These are phyloP conservation scores for Scleropages formosus DNA, from an alignment of 2,797 vertebrate species.

Conservation along the genomic window DNA sequence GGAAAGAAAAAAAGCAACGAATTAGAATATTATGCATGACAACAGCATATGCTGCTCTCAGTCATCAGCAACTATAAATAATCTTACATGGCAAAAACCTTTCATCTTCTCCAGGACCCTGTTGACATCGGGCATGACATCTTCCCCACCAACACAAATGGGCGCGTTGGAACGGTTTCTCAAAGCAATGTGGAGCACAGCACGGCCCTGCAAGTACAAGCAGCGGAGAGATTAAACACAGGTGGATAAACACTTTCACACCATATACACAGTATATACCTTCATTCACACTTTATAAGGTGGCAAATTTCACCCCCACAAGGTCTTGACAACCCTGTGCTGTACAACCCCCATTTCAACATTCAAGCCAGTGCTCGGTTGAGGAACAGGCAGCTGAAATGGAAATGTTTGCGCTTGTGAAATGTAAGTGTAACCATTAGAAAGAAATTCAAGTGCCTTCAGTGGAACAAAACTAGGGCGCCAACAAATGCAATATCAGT, in stretches of 20 bases:
- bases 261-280: not conserved
- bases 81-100: conserved; percentile 84
- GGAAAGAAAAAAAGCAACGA: too few species aligned
- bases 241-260: not conserved
- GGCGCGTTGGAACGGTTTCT: conserved; percentile 89
- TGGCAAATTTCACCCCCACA: too few species aligned
- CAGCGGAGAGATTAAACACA: not conserved
- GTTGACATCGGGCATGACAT: conserved; percentile 93
- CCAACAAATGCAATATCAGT: not conserved
- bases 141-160: conserved; percentile 81
- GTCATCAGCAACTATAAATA: not conserved
- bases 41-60: not conserved
- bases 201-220: conserved; percentile 72
- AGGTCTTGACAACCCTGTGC: too few species aligned
- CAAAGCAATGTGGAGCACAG: conserved; percentile 91
- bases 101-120: conserved; percentile 95
- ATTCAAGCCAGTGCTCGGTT: too few species aligned
- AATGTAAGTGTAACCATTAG: not conserved
- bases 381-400: too few species aligned
- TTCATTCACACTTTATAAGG: too few species aligned
- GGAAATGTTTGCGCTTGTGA: too few species aligned
- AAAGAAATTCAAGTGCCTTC: not conserved
- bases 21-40: too few species aligned
- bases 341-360: too few species aligned
- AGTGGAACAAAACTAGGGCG: not conserved